Evolutionary conservation across 2,797 vertebrate genomes (phyloP), one percentile per base, ranked within the genome.

Genomic region (Bucorvus abyssinicus): DNA sequence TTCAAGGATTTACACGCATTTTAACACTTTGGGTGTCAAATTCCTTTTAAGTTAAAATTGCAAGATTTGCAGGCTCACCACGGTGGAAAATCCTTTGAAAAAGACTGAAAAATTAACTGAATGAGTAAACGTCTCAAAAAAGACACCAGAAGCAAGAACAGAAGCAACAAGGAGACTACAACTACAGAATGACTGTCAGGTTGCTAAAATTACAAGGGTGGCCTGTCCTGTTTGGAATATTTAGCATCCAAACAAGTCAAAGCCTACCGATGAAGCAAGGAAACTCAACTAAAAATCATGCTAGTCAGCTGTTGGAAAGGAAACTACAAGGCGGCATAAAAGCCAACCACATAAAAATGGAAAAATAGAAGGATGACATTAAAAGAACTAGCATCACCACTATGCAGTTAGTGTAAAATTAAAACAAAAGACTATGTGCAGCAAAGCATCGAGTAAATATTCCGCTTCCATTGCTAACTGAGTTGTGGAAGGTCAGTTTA

Each of bases 1-100:
- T 36, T 34, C 16, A 57, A 7, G 1, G 23, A 53, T 9, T 49
- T 55, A n/a, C 1, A 64, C 1, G 15, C 2, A 4, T 26, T 32
- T 9, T 65, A 30, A 87, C 5, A 20, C 12, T 73, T 55, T 10
- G 24, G 50, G 44, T 34, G 26, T 38, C 53, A 79, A 26, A 21
- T 82, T 57, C 26, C 36, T 64, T 81, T 71, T 44, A 50, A 55
- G 32, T 53, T 84, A 60, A 79, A 94, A 85, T 10, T 1, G 5
- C 40, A 84, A 86, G 23, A 83, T 49, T 53, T 49, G 16, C 44
- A 71, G 30, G 42, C 10, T 42, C 14, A 67, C 32, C 15, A 9
- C 40, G 55, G 18, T 0, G 2, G 38, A 64, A 87, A 91, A 80
- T 14, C 26, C 42, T 80, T 55, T 45, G 59, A 53, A 80, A 73